These are phyloP conservation scores for Eulemur rufifrons DNA, from an alignment of 2,113 vertebrate genomes.

Conservation along the genomic window DNA sequence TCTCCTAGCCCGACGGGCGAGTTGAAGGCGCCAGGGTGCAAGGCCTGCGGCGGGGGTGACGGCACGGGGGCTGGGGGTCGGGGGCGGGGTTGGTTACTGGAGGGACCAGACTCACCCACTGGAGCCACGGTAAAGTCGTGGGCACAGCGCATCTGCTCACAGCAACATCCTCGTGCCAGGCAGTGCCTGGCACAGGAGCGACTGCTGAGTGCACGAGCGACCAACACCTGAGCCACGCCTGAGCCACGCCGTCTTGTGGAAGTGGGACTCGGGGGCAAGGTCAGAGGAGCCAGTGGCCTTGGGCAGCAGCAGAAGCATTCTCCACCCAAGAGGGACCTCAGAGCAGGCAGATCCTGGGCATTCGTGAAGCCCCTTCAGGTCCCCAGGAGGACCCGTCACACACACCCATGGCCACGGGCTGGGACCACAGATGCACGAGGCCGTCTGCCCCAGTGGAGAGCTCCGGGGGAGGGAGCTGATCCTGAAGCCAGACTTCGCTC, in stretches of 20 bases:
- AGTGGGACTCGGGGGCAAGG: neutral
- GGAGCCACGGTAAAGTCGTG: neutral
- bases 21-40: neutral
- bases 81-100: too few relatives aligned
- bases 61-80: too few relatives aligned
- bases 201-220: neutral
- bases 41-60: fast-evolving
- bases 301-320: neutral
- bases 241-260: neutral
- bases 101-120: neutral
- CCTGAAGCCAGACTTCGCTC: neutral
- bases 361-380: fast-evolving
- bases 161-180: neutral
- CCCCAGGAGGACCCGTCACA: fast-evolving
- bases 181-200: too few relatives aligned
- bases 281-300: too few relatives aligned
- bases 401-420: fast-evolving
- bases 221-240: neutral
- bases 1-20: fast-evolving
- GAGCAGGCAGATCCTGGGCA: fast-evolving
- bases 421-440: fast-evolving
- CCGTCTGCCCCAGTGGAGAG: neutral
- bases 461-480: fast-evolving
- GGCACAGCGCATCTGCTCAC: neutral
- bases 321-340: fast-evolving